A percentile compares a stretch with the other conserved stretches of the same genome.
Evolutionary conservation across 2,113 vertebrate species (phyloP).

Genomic region (Malaclemys terrapin): DNA sequence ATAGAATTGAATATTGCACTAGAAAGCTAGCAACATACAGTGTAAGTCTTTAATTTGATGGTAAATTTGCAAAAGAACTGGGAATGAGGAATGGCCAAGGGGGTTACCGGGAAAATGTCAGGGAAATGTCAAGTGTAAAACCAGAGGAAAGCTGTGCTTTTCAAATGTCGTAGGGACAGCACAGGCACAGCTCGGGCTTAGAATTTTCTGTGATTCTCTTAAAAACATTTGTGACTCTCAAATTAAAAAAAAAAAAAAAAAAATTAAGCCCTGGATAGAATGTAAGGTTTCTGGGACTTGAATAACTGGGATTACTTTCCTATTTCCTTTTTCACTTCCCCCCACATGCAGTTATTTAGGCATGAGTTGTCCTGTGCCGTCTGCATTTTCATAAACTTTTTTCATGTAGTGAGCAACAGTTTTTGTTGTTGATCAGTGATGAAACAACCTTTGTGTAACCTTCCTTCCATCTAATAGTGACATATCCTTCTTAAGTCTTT

Average conservation of each 20-base stretch:
- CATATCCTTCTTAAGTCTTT: constrained; percentile 50
- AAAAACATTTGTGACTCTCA: neutral
- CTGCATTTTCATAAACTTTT: constrained; percentile 15
- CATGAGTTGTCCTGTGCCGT: constrained; percentile 4
- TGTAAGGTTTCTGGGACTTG: neutral
- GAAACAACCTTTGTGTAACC: constrained; percentile 51
- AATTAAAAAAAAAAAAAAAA: neutral
- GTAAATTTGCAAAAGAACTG: constrained; percentile 43
- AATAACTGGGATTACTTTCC: neutral
- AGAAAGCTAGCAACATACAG: constrained; percentile 14
- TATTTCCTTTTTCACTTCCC: neutral
- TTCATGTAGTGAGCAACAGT: constrained; percentile 42
- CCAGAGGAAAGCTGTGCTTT: constrained; percentile 53
- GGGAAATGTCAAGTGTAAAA: constrained; percentile 85
- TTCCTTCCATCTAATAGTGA: constrained; percentile 49
- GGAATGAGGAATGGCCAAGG: constrained; percentile 35
- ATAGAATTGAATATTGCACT: neutral
- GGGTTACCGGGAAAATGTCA: constrained; percentile 79
- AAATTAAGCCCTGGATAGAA: neutral
- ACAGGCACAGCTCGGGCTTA: neutral
- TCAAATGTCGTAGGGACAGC: constrained; percentile 2
- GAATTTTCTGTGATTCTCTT: neutral
- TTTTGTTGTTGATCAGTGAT: constrained; percentile 32
- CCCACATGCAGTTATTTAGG: neutral
- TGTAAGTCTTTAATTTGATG: constrained; percentile 45